Evolutionary conservation across 1,140 invertebrate species (phyloP), one percentile per base, ranked within the genome.

Genomic region (Alviniconcha marisindica): DNA sequence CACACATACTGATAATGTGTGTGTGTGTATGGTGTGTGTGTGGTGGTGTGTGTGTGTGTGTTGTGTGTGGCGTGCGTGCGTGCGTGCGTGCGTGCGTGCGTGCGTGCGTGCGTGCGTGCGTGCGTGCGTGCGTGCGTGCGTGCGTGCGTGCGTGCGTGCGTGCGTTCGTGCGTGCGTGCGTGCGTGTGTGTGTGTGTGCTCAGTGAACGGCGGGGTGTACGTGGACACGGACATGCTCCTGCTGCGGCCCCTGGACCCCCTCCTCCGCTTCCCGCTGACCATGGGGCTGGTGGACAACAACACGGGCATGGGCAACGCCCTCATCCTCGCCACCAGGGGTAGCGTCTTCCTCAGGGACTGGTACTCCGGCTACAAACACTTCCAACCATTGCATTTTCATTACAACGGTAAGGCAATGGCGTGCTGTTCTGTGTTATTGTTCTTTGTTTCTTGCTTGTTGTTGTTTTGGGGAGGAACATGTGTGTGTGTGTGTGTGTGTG

Each of bases 171-270:
- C n/a, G n/a, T n/a, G n/a, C n/a, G n/a, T 60, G 54, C 5, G 5
- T 0, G 14, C 5, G 54, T 5, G 21, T n/a, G 14, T 60, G 14
- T 15, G 12, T 14, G 54, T 2, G 54, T 82, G 77, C 79, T 31
- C 84, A 87, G 86, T 79, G 36, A 86, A 86, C 82, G 88, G 88
- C 21, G 88, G 88, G 14, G 85, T 89, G 44, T 89, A 89, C 51
- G 40, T 88, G 60, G 88, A 89, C 60, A 85, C 85, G 31, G 86
- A 89, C 76, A 87, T 83, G 66, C 63, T 89, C 10, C 54, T 88
- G 31, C 42, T 89, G n/a, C 63, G 81, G 21, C 82, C 87, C 2
- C 56, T 88, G 21, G 83, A 86, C 28, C 60, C 60, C 78, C 60
- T 89, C 38, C 71, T 83, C 38, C 48, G 78, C 7, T 84, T 85